Evolutionary conservation across 1,140 invertebrate species (phyloP), one percentile per base, ranked within the genome.

Genomic region (Propsilocerus akamusi): DNA sequence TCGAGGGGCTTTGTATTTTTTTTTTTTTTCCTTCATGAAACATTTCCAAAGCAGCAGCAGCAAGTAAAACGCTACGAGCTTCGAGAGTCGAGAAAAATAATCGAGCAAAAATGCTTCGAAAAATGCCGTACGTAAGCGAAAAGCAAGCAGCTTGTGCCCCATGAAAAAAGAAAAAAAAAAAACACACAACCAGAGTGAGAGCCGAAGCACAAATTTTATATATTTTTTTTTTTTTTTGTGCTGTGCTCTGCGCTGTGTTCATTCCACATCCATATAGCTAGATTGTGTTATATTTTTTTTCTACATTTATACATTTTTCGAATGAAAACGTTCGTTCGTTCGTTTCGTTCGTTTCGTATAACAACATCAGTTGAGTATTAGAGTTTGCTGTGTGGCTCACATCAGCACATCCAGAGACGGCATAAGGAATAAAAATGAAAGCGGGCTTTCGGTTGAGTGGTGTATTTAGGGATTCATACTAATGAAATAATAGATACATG

Each of bases 181-280:
- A 41, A 41, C 34, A 37, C 32, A n/a, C n/a, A n/a, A 41, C 34
- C 34, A 41, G 34, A 41, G 34, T 41, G 14, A 41, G 34, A 41
- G 34, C 34, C 34, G 34, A 41, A 41, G 34, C 34, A 41, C 34
- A n/a, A 41, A 41, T 41, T 41, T 41, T 41, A 41, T 41, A 41
- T 41, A 20, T 41, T 34, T 37, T 41, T 41, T 47, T 30, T 8
- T n/a, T 30, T 30, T 7, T 7, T n/a, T 30, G n/a, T 30, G 28
- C 28, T 30, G 28, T 30, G 28, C n/a, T 30, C 7, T 30, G 28
- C n/a, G 7, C 7, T 47, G 25, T 47, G 46, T 47, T 25, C 46
- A 26, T 47, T 47, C 25, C n/a, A n/a, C n/a, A n/a, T 47, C 25
- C 23, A 47, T 25, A 47, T 47, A 26, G 46, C 22, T 25, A 25